These are phyloP conservation scores for Sebastes elongatus DNA, from an alignment of 2,797 vertebrate genomes.

Conservation along the genomic window DNA sequence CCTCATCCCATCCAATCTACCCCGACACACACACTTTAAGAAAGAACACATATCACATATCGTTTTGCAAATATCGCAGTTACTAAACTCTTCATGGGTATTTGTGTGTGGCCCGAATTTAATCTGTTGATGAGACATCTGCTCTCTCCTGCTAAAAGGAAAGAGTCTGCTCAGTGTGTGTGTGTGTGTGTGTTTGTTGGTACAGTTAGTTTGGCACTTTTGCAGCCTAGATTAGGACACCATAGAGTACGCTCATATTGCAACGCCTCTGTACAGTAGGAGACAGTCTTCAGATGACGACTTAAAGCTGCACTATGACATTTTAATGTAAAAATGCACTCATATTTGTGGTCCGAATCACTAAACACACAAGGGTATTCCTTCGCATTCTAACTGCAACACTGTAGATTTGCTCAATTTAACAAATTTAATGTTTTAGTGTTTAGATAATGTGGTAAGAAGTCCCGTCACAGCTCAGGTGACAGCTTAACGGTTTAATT, in stretches of 20 bases:
- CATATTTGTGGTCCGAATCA: background rate
- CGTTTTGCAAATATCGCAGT: constrained; percentile 25
- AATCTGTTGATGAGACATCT: constrained; percentile 50
- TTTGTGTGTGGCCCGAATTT: constrained; percentile 6
- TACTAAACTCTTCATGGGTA: constrained; percentile 1
- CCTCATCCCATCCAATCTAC: constrained; percentile 34
- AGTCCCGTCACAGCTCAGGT: background rate
- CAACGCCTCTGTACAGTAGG: background rate
- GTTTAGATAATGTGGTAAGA: background rate
- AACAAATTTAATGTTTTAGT: background rate
- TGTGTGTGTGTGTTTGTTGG: background rate
- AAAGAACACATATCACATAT: background rate
- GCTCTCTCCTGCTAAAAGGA: constrained; percentile 25
- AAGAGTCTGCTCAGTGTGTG: background rate
- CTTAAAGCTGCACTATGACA: constrained; percentile 31
- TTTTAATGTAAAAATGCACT: constrained; percentile 12
- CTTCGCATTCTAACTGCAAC: too few species aligned
- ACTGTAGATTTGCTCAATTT: background rate
- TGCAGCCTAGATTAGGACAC: constrained; percentile 1
- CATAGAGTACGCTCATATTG: constrained; percentile 1
- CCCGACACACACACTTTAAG: background rate
- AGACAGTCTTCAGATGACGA: background rate
- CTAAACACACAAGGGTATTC: background rate
- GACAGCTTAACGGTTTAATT: constrained; percentile 6
- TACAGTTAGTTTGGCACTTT: constrained; percentile 21